Evolutionary conservation across 2,888 invertebrate genomes (phyloP).

Genomic region (Venustoraphidia nigricollis): DNA sequence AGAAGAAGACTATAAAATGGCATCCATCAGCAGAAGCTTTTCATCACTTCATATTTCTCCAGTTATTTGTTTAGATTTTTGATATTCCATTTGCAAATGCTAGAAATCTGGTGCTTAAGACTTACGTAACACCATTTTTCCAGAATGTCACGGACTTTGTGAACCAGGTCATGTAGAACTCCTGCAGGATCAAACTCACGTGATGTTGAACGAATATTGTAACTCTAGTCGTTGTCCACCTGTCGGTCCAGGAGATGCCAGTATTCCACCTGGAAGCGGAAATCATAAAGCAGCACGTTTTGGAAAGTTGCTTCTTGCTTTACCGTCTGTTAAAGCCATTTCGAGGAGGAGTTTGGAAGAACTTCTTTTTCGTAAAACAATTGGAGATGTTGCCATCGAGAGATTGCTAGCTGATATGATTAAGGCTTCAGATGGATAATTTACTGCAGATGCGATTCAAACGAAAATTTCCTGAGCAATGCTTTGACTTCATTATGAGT

Average conservation of each 20-base stretch:
- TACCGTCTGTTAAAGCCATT: conserved; percentile 43
- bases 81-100: too few relatives aligned
- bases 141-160: conserved; percentile 45
- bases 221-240: conserved; percentile 14
- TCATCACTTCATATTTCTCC: too few relatives aligned
- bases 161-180: conserved; percentile 43
- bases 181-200: conserved; percentile 67
- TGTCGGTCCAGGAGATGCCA: background rate
- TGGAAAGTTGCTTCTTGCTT: conserved; percentile 54
- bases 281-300: conserved; percentile 39
- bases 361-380: conserved; percentile 63
- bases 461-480: too few relatives aligned
- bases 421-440: conserved; percentile 19
- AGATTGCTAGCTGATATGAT: conserved; percentile 51
- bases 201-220: conserved; percentile 61
- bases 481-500: too few relatives aligned
- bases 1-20: too few relatives aligned
- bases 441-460: too few relatives aligned
- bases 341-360: conserved; percentile 35
- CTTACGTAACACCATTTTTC: conserved; percentile 8
- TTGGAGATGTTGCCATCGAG: conserved; percentile 58
- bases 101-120: too few relatives aligned
- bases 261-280: background rate
- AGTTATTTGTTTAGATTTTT: too few relatives aligned
- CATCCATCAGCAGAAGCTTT: too few relatives aligned